Evolutionary conservation across 2,797 vertebrate genomes (phyloP), one percentile per base, ranked within the genome.

Genomic region (Cirrhinus mrigala): DNA sequence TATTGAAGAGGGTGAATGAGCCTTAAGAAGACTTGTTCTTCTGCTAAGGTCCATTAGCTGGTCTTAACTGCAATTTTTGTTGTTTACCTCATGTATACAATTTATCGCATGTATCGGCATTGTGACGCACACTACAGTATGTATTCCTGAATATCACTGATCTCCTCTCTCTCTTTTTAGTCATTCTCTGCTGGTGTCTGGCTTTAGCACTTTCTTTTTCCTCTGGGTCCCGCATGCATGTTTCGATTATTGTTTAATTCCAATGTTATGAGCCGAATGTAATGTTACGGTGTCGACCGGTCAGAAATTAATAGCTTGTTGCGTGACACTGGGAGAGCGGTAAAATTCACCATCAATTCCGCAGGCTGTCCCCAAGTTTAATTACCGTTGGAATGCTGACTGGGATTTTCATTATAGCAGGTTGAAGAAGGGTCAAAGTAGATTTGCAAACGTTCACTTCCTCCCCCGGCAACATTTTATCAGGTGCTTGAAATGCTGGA

Each of bases 301-400:
- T 87, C 81, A 88, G 71, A 88, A 86, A 86, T 89, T 85, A 89
- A 85, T 89, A 84, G 86, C 87, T 80, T 89, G 87, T 90, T 87
- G 82, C 69, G 29, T 87, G 84, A 86, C 78, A 78, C 74, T 16
- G 29, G 69, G 44, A 75, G 66, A 81, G 69, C n/a, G 29, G 70
- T 56, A 79, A 83, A 85, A 86, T 83, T 88, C 66, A 73, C 82
- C 60, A 83, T 87, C 86, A 87, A 81, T 84, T 87, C 40, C 52
- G 54, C 44, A 22, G 69, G n/a, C 79, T 77, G 87, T 85, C 85
- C 71, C 77, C 50, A 46, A 71, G 85, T 89, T 87, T 90, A 90
- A 90, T 89, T 88, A 89, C 88, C 73, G 58, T 58, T 71, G 52
- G 81, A 88, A 85, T 87, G 87, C 87, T 90, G 87, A 88, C 85